Evolutionary conservation across 1,140 invertebrate species (phyloP).

Genomic region (Asbolus verrucosus): DNA sequence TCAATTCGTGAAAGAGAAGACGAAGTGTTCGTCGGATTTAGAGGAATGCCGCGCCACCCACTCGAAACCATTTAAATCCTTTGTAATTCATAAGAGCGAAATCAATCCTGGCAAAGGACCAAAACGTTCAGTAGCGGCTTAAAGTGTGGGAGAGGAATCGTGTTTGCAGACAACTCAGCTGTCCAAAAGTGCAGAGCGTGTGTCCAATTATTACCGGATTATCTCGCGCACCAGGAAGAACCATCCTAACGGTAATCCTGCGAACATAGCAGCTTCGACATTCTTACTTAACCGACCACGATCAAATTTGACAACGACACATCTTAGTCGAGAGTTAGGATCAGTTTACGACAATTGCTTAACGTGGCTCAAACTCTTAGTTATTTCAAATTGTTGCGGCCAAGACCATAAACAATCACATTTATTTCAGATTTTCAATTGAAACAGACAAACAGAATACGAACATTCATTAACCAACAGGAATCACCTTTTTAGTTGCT

Average conservation of each 20-base stretch:
- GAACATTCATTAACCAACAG: too few relatives aligned
- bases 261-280: conserved; percentile 1
- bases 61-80: background rate
- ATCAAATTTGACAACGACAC: conserved; percentile 24
- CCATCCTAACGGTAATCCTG: conserved; percentile 18
- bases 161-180: conserved; percentile 23
- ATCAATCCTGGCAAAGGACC: conserved; percentile 9
- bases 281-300: conserved; percentile 29
- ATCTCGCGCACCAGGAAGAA: conserved; percentile 8
- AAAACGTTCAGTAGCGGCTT: conserved; percentile 9
- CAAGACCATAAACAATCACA: too few relatives aligned
- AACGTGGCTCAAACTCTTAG: background rate
- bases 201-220: conserved; percentile 37
- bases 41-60: too few relatives aligned
- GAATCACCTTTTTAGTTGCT: background rate
- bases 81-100: background rate
- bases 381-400: too few relatives aligned
- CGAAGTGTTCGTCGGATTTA: background rate
- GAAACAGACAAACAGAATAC: too few relatives aligned
- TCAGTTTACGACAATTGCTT: background rate
- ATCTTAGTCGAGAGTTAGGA: background rate
- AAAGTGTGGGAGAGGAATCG: conserved; percentile 11
- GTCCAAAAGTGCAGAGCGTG: conserved; percentile 29
- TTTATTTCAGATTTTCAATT: too few relatives aligned
- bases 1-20: background rate